These are phyloP conservation scores for Drosophila paramelanica DNA, from an alignment of 2,888 invertebrate genomes.

Conservation along the genomic window DNA sequence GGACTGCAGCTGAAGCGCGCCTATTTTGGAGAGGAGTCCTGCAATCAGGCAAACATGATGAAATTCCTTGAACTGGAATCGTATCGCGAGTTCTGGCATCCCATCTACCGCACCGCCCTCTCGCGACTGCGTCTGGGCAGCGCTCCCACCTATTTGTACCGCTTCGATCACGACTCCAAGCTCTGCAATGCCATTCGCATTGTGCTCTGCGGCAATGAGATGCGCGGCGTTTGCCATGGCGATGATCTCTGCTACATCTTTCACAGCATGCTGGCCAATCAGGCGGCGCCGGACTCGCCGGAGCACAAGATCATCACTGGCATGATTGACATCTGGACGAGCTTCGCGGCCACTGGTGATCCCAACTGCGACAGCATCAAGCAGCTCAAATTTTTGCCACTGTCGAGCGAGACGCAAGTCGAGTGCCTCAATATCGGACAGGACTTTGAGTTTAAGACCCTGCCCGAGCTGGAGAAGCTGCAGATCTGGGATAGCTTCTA, in stretches of 20 bases:
- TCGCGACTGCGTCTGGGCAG: conserved; percentile 69
- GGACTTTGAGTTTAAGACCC: conserved; percentile 64
- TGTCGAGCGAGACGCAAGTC: conserved; percentile 54
- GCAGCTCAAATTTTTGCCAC: conserved; percentile 60
- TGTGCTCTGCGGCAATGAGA: conserved; percentile 75
- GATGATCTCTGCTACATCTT: conserved; percentile 84
- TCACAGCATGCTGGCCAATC: conserved; percentile 75
- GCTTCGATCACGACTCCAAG: conserved; percentile 84
- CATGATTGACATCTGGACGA: conserved; percentile 82
- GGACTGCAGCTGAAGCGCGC: conserved; percentile 72
- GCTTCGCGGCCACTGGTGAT: conserved; percentile 81
- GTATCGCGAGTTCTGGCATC: conserved; percentile 83
- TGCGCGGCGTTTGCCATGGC: conserved; percentile 82
- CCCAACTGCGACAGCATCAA: conserved; percentile 78
- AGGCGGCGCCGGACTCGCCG: conserved; percentile 61
- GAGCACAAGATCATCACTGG: conserved; percentile 75
- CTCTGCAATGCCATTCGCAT: conserved; percentile 78
- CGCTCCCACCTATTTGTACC: conserved; percentile 83
- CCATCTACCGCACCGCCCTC: conserved; percentile 78
- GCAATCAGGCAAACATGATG: conserved; percentile 82
- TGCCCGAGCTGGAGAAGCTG: conserved; percentile 80
- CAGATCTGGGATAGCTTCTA: conserved; percentile 82
- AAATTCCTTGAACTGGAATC: conserved; percentile 81
- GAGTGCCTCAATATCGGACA: conserved; percentile 82
- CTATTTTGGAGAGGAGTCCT: conserved; percentile 79